Percentiles rank a stretch among this genome's conserved stretches.
These are phyloP conservation scores for Elysia chlorotica DNA, from an alignment of 1,140 invertebrate species.

Conservation along the genomic window DNA sequence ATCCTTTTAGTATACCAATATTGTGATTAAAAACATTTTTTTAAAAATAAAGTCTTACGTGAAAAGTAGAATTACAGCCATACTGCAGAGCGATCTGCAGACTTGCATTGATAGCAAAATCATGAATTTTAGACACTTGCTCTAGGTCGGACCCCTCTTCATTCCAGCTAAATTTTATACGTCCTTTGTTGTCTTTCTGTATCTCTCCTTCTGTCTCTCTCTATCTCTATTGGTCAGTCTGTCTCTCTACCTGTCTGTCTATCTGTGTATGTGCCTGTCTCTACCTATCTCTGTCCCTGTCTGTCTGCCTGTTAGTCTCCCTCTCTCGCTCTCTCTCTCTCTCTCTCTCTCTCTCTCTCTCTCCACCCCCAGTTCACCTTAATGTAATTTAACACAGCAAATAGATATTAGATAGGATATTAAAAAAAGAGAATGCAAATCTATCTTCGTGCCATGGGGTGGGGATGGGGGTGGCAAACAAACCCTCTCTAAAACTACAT, in stretches of 20 bases:
- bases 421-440: too few species aligned
- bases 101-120: too few species aligned
- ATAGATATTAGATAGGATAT: too few species aligned
- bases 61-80: too few species aligned
- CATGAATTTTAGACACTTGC: too few species aligned
- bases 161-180: background rate
- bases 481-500: background rate
- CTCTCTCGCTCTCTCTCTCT: background rate
- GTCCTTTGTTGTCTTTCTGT: background rate
- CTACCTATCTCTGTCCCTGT: background rate
- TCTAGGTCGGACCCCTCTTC: too few species aligned
- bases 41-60: too few species aligned
- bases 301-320: background rate
- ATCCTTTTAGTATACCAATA: too few species aligned
- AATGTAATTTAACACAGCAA: too few species aligned
- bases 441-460: background rate
- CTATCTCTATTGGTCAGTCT: background rate
- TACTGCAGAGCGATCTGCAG: too few species aligned
- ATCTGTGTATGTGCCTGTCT: background rate
- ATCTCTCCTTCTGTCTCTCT: background rate
- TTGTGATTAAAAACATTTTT: too few species aligned
- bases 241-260: background rate
- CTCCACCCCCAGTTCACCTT: background rate
- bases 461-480: background rate
- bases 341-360: slow-evolving; percentile 12